Evolutionary conservation across 2,113 vertebrate species (phyloP).

Genomic region (Cromileptes altivelis): DNA sequence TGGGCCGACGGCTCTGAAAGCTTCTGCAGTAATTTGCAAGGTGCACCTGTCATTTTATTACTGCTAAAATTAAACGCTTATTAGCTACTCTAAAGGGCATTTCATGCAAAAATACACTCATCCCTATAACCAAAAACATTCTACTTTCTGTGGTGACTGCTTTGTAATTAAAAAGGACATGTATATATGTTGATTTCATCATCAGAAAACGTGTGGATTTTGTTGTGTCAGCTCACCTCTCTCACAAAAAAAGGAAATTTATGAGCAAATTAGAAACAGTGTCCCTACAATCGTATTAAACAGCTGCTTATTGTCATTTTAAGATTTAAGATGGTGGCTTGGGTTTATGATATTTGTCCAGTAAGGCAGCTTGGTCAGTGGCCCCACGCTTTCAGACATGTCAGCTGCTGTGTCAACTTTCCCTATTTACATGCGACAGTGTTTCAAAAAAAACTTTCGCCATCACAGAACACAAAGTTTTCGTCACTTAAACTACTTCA

Average conservation of each 20-base stretch:
- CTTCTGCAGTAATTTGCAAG: not conserved
- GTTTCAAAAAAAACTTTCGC: too few species aligned
- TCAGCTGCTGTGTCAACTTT: too few species aligned
- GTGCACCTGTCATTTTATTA: conserved; percentile 24
- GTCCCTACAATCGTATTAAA: not conserved
- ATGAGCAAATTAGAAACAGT: not conserved
- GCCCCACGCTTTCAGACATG: too few species aligned
- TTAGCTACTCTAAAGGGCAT: not conserved
- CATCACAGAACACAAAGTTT: too few species aligned
- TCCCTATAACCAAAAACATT: not conserved
- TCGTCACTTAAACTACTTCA: too few species aligned
- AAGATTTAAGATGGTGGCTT: not conserved
- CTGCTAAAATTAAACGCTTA: not conserved
- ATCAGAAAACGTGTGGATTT: not conserved
- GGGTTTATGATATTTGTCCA: not conserved
- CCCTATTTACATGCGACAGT: too few species aligned
- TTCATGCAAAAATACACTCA: not conserved
- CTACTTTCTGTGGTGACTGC: not conserved
- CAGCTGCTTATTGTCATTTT: not conserved
- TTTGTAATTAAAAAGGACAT: not conserved
- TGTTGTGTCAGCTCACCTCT: not conserved
- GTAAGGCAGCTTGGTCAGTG: too few species aligned
- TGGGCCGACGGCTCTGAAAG: not conserved
- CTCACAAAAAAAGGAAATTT: not conserved
- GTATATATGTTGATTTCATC: not conserved